Evolutionary conservation across 2,113 vertebrate species (phyloP).

Genomic region (Leucopsar rothschildi): DNA sequence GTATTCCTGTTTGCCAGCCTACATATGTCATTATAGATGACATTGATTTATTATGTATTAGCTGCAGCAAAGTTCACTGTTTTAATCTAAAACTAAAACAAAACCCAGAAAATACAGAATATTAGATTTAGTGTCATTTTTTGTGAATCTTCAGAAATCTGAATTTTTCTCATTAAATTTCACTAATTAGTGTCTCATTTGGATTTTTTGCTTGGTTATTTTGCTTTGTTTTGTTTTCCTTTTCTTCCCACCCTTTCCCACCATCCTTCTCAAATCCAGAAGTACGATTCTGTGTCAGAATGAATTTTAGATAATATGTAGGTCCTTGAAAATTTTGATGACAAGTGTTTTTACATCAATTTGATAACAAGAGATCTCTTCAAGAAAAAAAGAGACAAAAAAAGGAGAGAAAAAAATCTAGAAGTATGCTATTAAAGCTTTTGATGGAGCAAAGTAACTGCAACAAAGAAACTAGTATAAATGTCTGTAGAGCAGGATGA

Average conservation of each 20-base stretch:
- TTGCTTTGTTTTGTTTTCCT: no score
- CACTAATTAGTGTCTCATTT: neutral
- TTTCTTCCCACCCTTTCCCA: rapidly evolving
- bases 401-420: neutral
- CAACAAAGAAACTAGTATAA: neutral
- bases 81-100: constrained; percentile 2
- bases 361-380: neutral
- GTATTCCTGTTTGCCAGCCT: constrained; percentile 11
- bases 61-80: neutral
- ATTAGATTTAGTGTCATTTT: neutral
- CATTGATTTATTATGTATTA: constrained; percentile 40
- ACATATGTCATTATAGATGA: neutral
- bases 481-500: neutral
- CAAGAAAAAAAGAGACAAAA: neutral
- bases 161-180: neutral
- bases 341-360: neutral
- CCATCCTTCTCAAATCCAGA: neutral
- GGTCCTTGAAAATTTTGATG: neutral
- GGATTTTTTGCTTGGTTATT: neutral
- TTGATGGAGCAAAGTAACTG: neutral
- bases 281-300: neutral
- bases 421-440: neutral
- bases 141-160: neutral
- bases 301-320: neutral
- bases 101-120: neutral